Conservation (phyloP, 2,888 invertebrate species). For the Glyphotaelius pellucidus region DNA sequence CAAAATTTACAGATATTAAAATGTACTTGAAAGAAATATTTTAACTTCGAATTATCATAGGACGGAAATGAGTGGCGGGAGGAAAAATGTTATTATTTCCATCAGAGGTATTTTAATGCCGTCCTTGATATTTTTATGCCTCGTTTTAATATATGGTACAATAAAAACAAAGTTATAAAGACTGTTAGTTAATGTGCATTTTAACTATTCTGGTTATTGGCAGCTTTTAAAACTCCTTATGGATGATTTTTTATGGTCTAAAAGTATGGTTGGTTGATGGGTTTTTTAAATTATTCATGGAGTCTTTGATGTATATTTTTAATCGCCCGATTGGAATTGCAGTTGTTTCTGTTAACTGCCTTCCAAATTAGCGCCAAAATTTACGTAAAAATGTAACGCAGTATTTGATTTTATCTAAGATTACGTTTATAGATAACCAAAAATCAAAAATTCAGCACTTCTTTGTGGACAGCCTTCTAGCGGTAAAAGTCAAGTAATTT, state of each 20-base stretch:
- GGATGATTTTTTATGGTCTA: background rate
- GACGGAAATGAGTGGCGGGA: conserved; percentile 59
- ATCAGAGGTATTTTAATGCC: conserved; percentile 36
- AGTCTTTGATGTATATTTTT: background rate
- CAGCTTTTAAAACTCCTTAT: background rate
- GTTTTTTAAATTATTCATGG: background rate
- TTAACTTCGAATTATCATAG: conserved; percentile 59
- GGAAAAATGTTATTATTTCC: conserved; percentile 49
- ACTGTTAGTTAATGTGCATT: background rate
- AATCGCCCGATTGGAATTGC: background rate
- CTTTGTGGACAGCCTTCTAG: no score
- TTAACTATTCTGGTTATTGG: background rate
- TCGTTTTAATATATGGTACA: background rate
- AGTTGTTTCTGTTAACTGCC: no score
- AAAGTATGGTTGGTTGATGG: background rate
- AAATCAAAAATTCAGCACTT: no score
- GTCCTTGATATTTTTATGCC: conserved; percentile 25
- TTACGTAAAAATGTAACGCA: no score
- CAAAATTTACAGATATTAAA: conserved; percentile 23
- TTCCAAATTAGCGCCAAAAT: no score
- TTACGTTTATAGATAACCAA: no score
- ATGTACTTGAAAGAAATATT: conserved; percentile 50
- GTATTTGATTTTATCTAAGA: no score
- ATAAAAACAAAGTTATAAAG: background rate
- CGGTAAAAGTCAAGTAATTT: no score